Evolutionary conservation across 2,888 invertebrate species (phyloP), one percentile per base, ranked within the genome.

Genomic region (Cataglyphis livida): DNA sequence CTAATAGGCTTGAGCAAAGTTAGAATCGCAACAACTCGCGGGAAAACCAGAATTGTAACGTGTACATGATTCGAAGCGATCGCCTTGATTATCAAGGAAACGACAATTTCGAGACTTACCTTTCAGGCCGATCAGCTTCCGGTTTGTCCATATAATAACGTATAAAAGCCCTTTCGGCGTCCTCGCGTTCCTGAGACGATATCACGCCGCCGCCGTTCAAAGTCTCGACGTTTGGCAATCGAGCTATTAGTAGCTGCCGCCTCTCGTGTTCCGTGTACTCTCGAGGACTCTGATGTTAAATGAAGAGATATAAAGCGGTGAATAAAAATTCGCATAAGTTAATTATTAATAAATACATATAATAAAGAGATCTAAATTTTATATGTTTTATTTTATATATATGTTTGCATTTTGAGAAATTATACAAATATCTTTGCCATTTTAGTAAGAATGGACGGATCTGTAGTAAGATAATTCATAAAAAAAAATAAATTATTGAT

Each of bases 91-190:
- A 74, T 21, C 18, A 25, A 61, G 28, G 44, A 41, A 38, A 2
- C 15, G 12, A 38, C n/a, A 6, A 35, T 15, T 38, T 59, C 25
- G 32, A 57, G 25, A 15, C 25, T 93, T 91, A 97, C 97, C 98
- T 97, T 89, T 97, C 96, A 12, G 98, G 98, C 54, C 97, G 96
- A 91, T 98, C 97, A 81, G 97, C 96, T 94, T 97, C 97, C 0
- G 98, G 97, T 91, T 97, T 97, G 93, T 98, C 97, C 97, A 98
- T 97, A 94, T 98, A 99, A 93, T 98, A 97, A 83, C 99, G 96
- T 90, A 99, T 98, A 95, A 99, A 99, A 87, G 98, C 98, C 84
- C 99, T 95, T 94, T 99, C 99, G 18, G 99, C 98, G 92, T 98
- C 97, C 94, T 98, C 98, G 82, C 98, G 96, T 94, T 99, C 99